phyloP scores from a whole-genome alignment of 2,113 vertebrate genomes.

The Brachyhypopomus occidentalis region DNA sequence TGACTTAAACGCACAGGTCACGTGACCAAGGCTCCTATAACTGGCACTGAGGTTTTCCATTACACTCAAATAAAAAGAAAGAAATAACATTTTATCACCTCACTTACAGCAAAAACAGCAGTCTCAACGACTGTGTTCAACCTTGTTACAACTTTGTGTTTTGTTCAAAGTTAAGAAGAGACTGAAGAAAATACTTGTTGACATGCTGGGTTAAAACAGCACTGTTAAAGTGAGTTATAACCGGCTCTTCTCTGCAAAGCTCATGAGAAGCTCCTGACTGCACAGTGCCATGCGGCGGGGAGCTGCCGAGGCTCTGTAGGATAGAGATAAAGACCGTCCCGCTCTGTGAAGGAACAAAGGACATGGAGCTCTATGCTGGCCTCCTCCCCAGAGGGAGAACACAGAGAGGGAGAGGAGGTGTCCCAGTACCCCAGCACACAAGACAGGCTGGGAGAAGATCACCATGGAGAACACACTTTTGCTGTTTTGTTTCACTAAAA shows the following conservation, averaged over 20 bases:
- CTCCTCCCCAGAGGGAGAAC: background rate
- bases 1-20: background rate
- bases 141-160: background rate
- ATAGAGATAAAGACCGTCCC: slow-evolving; percentile 1
- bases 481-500: slow-evolving; percentile 17
- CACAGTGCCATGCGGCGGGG: background rate
- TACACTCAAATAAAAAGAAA: background rate
- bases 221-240: background rate
- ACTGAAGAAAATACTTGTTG: background rate
- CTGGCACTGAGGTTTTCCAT: background rate
- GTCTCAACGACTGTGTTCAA: background rate
- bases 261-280: background rate
- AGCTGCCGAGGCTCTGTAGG: slow-evolving; percentile 4
- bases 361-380: background rate
- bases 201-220: slow-evolving; percentile 13
- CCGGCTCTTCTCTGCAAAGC: background rate
- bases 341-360: slow-evolving; percentile 2
- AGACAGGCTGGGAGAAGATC: background rate
- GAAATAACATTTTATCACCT: background rate
- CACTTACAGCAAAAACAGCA: background rate
- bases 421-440: background rate
- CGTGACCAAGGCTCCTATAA: background rate
- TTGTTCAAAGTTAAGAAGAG: background rate
- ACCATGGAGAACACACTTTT: background rate
- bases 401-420: background rate